A percentile compares a stretch with the other conserved stretches of the same genome.
Conservation (phyloP, 2,113 vertebrate species). For the Psilopsiagon aymara region DNA sequence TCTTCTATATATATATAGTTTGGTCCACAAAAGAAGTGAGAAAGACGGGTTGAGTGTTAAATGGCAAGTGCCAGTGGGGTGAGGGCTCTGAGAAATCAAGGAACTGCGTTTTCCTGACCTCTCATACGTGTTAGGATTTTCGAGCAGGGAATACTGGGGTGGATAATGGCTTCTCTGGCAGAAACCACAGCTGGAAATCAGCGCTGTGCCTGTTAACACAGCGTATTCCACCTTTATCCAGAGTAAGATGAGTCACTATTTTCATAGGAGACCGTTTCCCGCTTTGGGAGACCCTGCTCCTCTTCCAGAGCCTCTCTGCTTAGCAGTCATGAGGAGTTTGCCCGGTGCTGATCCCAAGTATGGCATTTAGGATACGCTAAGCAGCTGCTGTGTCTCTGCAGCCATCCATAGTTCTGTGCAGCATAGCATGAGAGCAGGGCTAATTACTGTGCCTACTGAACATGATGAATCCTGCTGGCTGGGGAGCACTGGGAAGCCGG, state of each 20-base stretch:
- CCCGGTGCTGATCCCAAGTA: neutral
- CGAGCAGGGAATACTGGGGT: neutral
- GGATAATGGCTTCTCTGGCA: neutral
- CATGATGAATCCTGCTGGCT: constrained; percentile 58
- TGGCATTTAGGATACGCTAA: neutral
- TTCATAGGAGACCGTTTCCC: neutral
- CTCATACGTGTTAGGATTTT: neutral
- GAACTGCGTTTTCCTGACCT: neutral
- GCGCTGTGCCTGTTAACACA: neutral
- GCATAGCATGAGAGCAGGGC: neutral
- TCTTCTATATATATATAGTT: neutral
- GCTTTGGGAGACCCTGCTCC: neutral
- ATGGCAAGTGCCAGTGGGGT: neutral
- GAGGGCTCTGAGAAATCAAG: neutral
- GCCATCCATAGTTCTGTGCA: neutral
- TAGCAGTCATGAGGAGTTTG: neutral
- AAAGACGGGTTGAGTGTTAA: neutral
- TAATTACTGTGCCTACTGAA: neutral
- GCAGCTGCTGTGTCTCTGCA: constrained; percentile 27
- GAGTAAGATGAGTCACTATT: neutral
- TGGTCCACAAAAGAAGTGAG: constrained; percentile 16
- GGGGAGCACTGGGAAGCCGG: constrained; percentile 25
- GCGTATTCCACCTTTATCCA: neutral
- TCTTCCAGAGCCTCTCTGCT: fast-evolving
- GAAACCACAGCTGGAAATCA: neutral